Evolutionary conservation across 2,113 vertebrate genomes (phyloP), one percentile per base, ranked within the genome.

Genomic region (Nicator chloris): DNA sequence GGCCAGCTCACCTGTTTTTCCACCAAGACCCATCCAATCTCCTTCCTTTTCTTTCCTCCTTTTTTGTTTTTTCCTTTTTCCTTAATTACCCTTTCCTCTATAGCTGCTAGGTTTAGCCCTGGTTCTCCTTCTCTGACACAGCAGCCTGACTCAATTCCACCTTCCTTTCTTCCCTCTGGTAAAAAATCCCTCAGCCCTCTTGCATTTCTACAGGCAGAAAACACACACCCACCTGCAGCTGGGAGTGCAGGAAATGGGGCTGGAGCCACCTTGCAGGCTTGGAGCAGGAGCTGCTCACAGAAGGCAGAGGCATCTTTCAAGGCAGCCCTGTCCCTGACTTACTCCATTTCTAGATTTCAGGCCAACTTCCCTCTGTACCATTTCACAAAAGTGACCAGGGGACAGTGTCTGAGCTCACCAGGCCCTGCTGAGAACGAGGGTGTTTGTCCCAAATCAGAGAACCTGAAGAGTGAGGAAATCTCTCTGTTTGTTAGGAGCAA

Each of bases 21-120:
- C 63, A 77, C 4, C 17, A 37, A 47, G 15, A 71, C 40, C 16
- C 20, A 57, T 51, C 16, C n/a, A 63, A 18, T 65, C 21, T 40
- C 13, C 35, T 76, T 75, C 10, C 3, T 45, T 44, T 35, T 39
- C 12, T 9, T 13, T 3, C 0, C 1, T 2, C 2, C 2, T 30
- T 17, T 9, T 20, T 16, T 24, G 6, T 26, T 9, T 31, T 33
- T 49, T 26, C 20, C 4, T 35, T 8, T 19, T 15, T 3, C 13
- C 9, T 26, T 11, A 2, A 28, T 47, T 72, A 27, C 8, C 18
- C 2, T 79, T 90, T 95, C 68, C n/a, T 76, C 27, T 9, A 10
- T 11, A 33, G 10, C 61, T 71, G 10, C 27, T 44, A 28, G 1
- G 26, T 84, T 83, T 57, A 88, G 28, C 21, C 39, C 12, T 64